Percentiles rank a stretch among this genome's conserved stretches.
Evolutionary conservation across 2,113 vertebrate genomes (phyloP).

Genomic region (Mus musculus): GRCm39 chr8:53488501-53489000

Average conservation of each 20-base stretch:
- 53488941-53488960: not conserved
- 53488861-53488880: not conserved
- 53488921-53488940: not conserved
- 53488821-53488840: not conserved
- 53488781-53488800: not conserved
- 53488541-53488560: not conserved
- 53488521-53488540: slow-evolving; percentile 4
- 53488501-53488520: not conserved
- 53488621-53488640: not conserved
- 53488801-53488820: not conserved
- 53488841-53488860: not conserved
- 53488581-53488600: not conserved
- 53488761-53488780: fast-evolving
- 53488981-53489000: not conserved
- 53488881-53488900: not conserved
- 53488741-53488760: too few species aligned
- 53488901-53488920: not conserved
- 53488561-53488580: not conserved
- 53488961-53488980: not conserved
- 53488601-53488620: slow-evolving; percentile 20
- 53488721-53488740: not conserved
- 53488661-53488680: not conserved
- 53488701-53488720: too few species aligned
- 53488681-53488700: not conserved
- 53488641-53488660: not conserved